These are phyloP conservation scores for Tetramorium simillimum DNA, from an alignment of 1,140 invertebrate genomes.

Conservation along the genomic window DNA sequence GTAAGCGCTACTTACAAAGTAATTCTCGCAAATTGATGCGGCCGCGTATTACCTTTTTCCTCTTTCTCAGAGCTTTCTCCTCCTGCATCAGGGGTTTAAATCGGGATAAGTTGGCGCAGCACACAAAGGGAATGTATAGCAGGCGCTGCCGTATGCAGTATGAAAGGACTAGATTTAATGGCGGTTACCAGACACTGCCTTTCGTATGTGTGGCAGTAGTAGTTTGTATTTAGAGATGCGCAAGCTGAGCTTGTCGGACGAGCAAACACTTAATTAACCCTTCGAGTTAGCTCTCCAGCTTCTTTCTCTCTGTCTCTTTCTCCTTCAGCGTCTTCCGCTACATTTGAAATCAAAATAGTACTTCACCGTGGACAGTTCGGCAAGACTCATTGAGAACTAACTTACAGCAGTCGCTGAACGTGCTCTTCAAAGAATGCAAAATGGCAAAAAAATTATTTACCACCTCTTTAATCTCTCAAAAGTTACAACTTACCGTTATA, in stretches of 20 bases:
- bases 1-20: neutral
- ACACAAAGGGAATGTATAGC: conserved; percentile 56
- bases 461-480: neutral
- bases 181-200: conserved; percentile 37
- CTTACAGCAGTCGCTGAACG: neutral
- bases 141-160: conserved; percentile 19
- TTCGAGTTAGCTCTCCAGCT: conserved; percentile 66
- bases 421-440: neutral
- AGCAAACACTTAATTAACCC: conserved; percentile 81
- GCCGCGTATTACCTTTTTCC: conserved; percentile 11
- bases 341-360: conserved; percentile 65
- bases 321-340: conserved; percentile 8
- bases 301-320: conserved; percentile 13
- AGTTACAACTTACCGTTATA: neutral
- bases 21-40: conserved; percentile 30
- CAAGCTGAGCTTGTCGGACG: conserved; percentile 70
- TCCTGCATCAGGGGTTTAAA: conserved; percentile 9
- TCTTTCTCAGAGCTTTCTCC: neutral
- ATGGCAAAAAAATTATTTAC: neutral
- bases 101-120: conserved; percentile 30
- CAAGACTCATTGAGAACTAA: conserved; percentile 42
- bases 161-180: conserved; percentile 60
- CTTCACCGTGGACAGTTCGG: conserved; percentile 49
- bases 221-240: conserved; percentile 69
- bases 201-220: conserved; percentile 25